phyloP scores from a whole-genome alignment of 2,888 invertebrate genomes.

The Paralinhomoeus sp. region DNA sequence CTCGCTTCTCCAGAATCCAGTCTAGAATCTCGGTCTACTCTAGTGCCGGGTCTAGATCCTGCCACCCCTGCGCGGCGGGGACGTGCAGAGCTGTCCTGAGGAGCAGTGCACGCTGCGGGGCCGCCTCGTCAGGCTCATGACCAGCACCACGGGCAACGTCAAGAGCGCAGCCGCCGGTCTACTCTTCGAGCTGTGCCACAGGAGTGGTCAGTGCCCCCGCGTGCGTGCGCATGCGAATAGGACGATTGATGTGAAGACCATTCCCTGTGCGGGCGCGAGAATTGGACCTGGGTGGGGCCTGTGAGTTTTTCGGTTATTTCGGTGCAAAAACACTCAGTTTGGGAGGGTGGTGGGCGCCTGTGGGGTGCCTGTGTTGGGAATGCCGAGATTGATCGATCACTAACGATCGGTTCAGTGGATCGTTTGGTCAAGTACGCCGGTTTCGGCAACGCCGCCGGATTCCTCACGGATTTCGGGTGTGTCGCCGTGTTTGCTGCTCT shows the following conservation, averaged over 20 bases:
- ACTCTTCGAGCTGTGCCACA: slow-evolving; percentile 80
- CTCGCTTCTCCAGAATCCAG: too few species aligned
- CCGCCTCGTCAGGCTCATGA: slow-evolving; percentile 63
- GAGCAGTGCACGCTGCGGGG: slow-evolving; percentile 65
- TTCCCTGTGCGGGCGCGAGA: too few species aligned
- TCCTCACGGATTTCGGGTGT: slow-evolving; percentile 80
- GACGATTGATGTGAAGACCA: too few species aligned
- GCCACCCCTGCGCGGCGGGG: slow-evolving; percentile 57
- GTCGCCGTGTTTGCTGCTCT: too few species aligned
- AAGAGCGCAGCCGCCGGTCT: slow-evolving; percentile 72
- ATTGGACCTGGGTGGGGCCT: too few species aligned
- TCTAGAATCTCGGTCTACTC: slow-evolving; percentile 40
- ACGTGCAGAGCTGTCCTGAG: slow-evolving; percentile 69
- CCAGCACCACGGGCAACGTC: slow-evolving; percentile 53
- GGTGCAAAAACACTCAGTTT: too few species aligned
- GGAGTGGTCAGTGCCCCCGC: slow-evolving; percentile 33
- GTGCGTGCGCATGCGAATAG: too few species aligned
- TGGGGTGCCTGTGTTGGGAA: too few species aligned
- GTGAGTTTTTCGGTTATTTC: too few species aligned
- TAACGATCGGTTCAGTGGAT: slow-evolving; percentile 48
- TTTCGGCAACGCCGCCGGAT: slow-evolving; percentile 91
- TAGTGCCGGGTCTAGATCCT: slow-evolving; percentile 48
- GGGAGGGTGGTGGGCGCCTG: too few species aligned
- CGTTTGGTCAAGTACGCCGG: slow-evolving; percentile 91
- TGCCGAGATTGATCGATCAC: too few species aligned